Base-by-base conservation (phyloP, 2,888 invertebrate species). In the Eupeodes latifasciatus region DNA sequence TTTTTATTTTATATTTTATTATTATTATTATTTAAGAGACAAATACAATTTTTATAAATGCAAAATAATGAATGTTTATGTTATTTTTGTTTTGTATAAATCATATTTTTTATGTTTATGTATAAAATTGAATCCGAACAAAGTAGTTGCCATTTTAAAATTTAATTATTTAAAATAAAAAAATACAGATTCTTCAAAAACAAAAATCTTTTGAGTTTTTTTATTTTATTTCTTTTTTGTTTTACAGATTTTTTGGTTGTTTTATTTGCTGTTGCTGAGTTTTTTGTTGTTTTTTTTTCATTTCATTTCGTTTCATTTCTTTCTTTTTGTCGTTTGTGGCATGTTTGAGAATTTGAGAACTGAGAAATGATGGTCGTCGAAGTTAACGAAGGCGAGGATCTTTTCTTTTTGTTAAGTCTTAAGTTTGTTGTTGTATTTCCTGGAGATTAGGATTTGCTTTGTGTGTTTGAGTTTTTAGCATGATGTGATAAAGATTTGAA, bases 381-480 rank as follows among this genome's bases (percentile, higher is more conserved):
- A 59, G 44, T 59, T 36, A 12, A 47, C 51, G 66, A 66, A 67
- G 51, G 78, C 55, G 87, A 84, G 84, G 84, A 88, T 81, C 72
- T 77, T 77, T 84, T 80, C 62, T 44, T 75, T 81, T 79, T 67
- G 36, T 53, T 11, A 27, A 14, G 81, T 67, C 47, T 81, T 76
- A 2, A 19, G 10, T 7, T 74, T 83, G 76, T 84, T 62, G 79
- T 80, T 72, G 66, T 53, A 57, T 84, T 87, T 85, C 85, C 85
- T 88, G 88, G 75, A 88, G 88, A 88, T 88, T 88, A 88, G 88
- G 85, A 88, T 88, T 88, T 81, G 85, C 81, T 88, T 88, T 88
- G 69, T 85, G 34, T 79, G 67, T 27, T 27, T 27, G 59, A 69
- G 53, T 66, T 80, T 80, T 88, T 88, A 81, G 88, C 88, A 88